Conservation (phyloP, 2,888 invertebrate genomes). For the Heliconius ethilla region DNA sequence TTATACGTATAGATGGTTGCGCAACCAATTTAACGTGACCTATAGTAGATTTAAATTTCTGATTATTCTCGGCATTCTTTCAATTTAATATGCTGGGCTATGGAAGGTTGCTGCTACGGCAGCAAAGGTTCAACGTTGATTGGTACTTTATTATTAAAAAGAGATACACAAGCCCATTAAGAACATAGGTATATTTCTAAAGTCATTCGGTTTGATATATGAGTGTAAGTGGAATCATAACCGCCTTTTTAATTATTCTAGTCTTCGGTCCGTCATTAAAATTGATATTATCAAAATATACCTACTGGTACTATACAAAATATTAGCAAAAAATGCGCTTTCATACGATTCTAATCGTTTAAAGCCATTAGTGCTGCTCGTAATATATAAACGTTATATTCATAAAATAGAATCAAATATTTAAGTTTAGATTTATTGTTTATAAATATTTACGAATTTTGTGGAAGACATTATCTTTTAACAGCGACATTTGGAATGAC, state of each 20-base stretch:
- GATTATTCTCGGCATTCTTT: constrained; percentile 50
- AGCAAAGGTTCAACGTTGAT: constrained; percentile 50
- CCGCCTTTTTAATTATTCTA: constrained; percentile 38
- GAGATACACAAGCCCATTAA: constrained; percentile 64
- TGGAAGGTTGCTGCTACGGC: constrained; percentile 45
- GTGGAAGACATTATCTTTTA: constrained; percentile 39
- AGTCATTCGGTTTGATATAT: constrained; percentile 62
- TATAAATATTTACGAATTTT: constrained; percentile 30
- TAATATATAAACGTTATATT: constrained; percentile 6
- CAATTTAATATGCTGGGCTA: constrained; percentile 49
- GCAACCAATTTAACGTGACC: constrained; percentile 62
- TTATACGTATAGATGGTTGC: constrained; percentile 55
- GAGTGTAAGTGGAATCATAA: constrained; percentile 55
- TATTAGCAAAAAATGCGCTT: constrained; percentile 24
- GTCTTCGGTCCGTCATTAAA: constrained; percentile 27
- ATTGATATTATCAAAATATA: constrained; percentile 27
- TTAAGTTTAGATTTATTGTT: constrained; percentile 8
- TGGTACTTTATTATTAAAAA: constrained; percentile 54
- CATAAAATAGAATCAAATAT: constrained; percentile 16
- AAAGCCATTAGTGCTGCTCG: constrained; percentile 13
- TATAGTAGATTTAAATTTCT: constrained; percentile 38
- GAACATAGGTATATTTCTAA: constrained; percentile 55
- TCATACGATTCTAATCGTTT: constrained; percentile 12
- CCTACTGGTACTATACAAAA: constrained; percentile 15
- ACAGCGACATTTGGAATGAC: constrained; percentile 44